Percentiles rank a stretch among this genome's conserved stretches.
Conservation (phyloP, 1,140 invertebrate species). For the Drosophila murphyi region DNA sequence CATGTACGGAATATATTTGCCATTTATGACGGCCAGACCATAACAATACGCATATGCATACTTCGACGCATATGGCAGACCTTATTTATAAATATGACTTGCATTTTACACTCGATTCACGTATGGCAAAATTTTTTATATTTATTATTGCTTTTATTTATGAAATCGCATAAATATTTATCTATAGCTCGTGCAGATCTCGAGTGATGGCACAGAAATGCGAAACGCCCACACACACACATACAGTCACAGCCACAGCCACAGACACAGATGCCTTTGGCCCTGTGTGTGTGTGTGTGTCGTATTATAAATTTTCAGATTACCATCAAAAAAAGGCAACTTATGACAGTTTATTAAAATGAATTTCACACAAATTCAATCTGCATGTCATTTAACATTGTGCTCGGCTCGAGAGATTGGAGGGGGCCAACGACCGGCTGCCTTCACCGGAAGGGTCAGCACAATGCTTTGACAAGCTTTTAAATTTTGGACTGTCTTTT, state of each 20-base stretch:
- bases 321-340: slow-evolving; percentile 59
- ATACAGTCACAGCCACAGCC: slow-evolving; percentile 13
- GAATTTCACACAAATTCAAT: slow-evolving; percentile 74
- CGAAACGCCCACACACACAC: slow-evolving; percentile 27
- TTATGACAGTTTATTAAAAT: slow-evolving; percentile 77
- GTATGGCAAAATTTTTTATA: slow-evolving; percentile 8
- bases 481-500: slow-evolving; percentile 8
- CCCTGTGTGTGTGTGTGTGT: slow-evolving; percentile 8
- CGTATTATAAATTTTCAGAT: slow-evolving; percentile 67
- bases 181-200: slow-evolving; percentile 48
- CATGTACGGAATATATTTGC: slow-evolving; percentile 27
- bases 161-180: slow-evolving; percentile 76
- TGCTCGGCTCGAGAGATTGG: neutral
- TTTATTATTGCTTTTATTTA: slow-evolving; percentile 68
- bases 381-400: slow-evolving; percentile 34
- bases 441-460: slow-evolving; percentile 24
- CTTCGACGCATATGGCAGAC: neutral
- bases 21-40: neutral
- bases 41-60: neutral
- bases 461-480: slow-evolving; percentile 9
- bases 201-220: slow-evolving; percentile 37
- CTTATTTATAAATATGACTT: slow-evolving; percentile 21
- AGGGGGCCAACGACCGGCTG: slow-evolving; percentile 12
- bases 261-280: neutral
- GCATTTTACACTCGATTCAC: slow-evolving; percentile 27